phyloP scores from a whole-genome alignment of 1,140 invertebrate species.

The Drosophila erecta region DNA sequence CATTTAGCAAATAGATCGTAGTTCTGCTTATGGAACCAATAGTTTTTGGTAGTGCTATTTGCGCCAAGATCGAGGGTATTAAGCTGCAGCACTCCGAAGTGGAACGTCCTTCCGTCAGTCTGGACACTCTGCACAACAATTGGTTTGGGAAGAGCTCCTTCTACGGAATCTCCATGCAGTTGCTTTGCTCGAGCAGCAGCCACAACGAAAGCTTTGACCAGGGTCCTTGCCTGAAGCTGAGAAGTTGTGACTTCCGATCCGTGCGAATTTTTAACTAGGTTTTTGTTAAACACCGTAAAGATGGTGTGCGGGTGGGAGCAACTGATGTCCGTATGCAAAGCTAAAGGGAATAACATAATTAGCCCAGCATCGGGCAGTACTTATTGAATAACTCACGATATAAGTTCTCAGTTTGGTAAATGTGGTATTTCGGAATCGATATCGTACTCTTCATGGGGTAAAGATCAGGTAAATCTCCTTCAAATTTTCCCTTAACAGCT shows the following conservation, averaged over 20 bases:
- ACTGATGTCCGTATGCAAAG: slow-evolving; percentile 85
- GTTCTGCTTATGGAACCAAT: slow-evolving; percentile 89
- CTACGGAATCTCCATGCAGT: slow-evolving; percentile 88
- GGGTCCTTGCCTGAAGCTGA: slow-evolving; percentile 88
- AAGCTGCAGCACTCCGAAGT: slow-evolving; percentile 94
- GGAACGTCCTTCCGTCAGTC: slow-evolving; percentile 89
- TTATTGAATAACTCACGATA: slow-evolving; percentile 88
- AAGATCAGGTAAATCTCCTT: slow-evolving; percentile 88
- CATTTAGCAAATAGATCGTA: slow-evolving; percentile 89
- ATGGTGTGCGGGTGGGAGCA: slow-evolving; percentile 90
- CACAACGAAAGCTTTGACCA: slow-evolving; percentile 90
- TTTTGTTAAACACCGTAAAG: slow-evolving; percentile 88
- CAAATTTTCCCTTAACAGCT: slow-evolving; percentile 85
- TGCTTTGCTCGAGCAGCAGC: slow-evolving; percentile 89
- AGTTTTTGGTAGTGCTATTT: slow-evolving; percentile 88
- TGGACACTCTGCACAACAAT: slow-evolving; percentile 92
- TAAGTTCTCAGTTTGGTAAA: slow-evolving; percentile 87
- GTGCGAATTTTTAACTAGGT: slow-evolving; percentile 88
- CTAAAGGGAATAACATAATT: slow-evolving; percentile 82
- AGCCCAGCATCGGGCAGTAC: background rate
- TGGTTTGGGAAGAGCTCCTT: slow-evolving; percentile 88
- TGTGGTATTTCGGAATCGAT: slow-evolving; percentile 88
- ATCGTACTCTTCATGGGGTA: slow-evolving; percentile 89
- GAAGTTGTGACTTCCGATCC: slow-evolving; percentile 87
- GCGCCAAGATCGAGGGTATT: slow-evolving; percentile 91